Evolutionary conservation across 2,888 invertebrate genomes (phyloP), one percentile per base, ranked within the genome.

Genomic region (Cheilosia grossa): DNA sequence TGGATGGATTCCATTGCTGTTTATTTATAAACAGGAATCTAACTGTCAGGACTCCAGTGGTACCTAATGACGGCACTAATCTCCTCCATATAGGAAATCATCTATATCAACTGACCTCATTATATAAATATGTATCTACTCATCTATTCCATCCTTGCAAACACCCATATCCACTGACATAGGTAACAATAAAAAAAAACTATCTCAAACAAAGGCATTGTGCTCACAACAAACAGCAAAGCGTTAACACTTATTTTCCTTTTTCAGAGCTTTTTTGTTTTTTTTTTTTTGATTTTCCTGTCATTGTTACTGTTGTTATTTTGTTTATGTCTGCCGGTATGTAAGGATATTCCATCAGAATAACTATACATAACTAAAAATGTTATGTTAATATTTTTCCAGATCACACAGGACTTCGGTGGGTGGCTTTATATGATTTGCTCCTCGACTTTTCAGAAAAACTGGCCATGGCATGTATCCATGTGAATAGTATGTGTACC

Each of bases 301-400:
- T 2, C 59, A 59, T 40, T 33, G 53, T 49, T 53, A 40, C 21
- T 63, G 9, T 73, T 53, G 51, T 63, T 61, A 42, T 51, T 69
- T n/a, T 72, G 66, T 59, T 66, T 73, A 47, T 19, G 17, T 15
- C 24, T 24, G 15, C 21, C 17, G 9, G 51, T 61, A 37, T 56
- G 56, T 30, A 24, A 64, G 47, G 21, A 54, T 61, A 61, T 53
- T 47, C 37, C 37, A 33, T 54, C 24, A 51, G 24, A 51, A 51
- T 51, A 6, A 49, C 44, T 44, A 44, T 7, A 44, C 4, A n/a
- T 24, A n/a, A 49, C 44, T 44, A 66, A 61, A 49, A 67, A 67
- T 78, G 66, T 82, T 82, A 82, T 82, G 82, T 82, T 78, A 73
- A 82, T 82, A 82, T 73, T 78, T 63, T 78, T 69, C 24, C 19